Evolutionary conservation across 2,888 invertebrate species (phyloP).

Genomic region (Acanthosepion pharaonis): DNA sequence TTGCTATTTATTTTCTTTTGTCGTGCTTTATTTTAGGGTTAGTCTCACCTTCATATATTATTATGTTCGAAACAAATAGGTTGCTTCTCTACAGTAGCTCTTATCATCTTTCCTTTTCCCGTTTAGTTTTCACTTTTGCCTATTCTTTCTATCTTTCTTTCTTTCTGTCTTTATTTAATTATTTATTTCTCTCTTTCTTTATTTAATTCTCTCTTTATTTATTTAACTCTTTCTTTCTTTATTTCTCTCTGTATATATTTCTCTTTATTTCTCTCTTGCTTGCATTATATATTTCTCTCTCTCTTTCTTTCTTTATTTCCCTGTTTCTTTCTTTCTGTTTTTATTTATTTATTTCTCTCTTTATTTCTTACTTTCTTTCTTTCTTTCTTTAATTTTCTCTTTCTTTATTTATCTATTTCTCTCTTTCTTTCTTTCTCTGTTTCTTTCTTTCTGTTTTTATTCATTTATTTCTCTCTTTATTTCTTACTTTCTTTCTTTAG

Average conservation of each 20-base stretch:
- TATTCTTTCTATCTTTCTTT: no score
- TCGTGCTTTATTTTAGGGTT: no score
- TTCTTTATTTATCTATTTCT: no score
- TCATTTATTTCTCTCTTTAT: no score
- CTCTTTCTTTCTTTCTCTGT: no score
- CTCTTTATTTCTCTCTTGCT: not conserved
- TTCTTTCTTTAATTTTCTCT: not conserved
- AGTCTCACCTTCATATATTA: no score
- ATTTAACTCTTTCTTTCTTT: not conserved
- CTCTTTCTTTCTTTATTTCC: not conserved
- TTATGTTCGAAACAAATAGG: no score
- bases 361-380: not conserved
- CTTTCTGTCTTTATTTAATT: not conserved
- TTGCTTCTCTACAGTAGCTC: not conserved
- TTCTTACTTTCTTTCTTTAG: no score
- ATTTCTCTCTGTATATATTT: not conserved
- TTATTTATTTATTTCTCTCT: no score
- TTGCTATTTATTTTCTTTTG: no score
- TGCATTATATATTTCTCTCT: not conserved
- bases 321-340: not conserved
- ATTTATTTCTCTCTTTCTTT: not conserved
- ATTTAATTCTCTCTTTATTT: no score
- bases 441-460: no score
- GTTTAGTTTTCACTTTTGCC: not conserved
- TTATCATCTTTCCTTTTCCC: not conserved